phyloP scores from a whole-genome alignment of 35 echinoderm and acorn worm species.

The Apostichopus parvimensis region DNA sequence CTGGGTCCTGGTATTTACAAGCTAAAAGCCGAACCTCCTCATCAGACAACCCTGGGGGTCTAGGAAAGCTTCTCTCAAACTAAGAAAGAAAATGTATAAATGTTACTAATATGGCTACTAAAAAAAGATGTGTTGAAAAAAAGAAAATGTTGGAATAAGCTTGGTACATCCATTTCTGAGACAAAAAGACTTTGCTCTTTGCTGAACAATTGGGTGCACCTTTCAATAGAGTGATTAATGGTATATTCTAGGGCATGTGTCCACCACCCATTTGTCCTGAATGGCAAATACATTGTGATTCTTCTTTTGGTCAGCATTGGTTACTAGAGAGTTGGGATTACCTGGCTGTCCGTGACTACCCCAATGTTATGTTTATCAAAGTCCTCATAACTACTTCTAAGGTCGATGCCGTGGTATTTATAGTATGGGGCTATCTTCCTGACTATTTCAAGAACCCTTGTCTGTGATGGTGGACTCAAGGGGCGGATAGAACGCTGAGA shows the following conservation, averaged over 20 bases:
- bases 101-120: no score
- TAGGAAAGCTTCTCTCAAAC: slow-evolving; percentile 91
- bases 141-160: no score
- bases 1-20: slow-evolving; percentile 77
- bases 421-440: slow-evolving; percentile 82
- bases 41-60: slow-evolving; percentile 77
- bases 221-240: no score
- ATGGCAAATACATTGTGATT: no score
- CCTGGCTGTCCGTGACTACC: slow-evolving; percentile 92
- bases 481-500: slow-evolving; percentile 78
- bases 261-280: no score
- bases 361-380: slow-evolving; percentile 97
- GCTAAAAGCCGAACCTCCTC: slow-evolving; percentile 62
- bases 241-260: no score
- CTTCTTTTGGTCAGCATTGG: no score
- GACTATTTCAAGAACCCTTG: slow-evolving; percentile 55
- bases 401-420: slow-evolving; percentile 94
- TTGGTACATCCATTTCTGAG: no score
- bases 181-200: no score
- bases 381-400: slow-evolving; percentile 85
- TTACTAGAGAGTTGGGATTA: background rate
- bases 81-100: slow-evolving; percentile 28
- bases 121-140: no score
- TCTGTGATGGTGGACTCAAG: slow-evolving; percentile 70
- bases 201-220: no score